Percentiles rank a stretch among this genome's conserved stretches.
Evolutionary conservation across 2,797 vertebrate species (phyloP).

Genomic region (Lagorchestes hirsutus): DNA sequence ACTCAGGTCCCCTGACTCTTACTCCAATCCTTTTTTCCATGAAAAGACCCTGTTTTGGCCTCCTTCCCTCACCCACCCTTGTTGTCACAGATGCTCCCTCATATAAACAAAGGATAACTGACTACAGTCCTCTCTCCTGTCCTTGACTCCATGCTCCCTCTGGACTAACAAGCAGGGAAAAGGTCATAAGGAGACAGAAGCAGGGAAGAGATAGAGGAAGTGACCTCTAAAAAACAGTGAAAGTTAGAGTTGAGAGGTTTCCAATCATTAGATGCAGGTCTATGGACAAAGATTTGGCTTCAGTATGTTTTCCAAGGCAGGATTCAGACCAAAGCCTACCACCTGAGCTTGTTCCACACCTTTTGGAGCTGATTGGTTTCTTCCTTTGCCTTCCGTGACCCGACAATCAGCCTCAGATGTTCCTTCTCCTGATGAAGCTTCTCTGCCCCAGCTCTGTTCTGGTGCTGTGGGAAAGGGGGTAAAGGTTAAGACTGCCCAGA

Average conservation of each 20-base stretch:
- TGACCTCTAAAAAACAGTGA: not conserved
- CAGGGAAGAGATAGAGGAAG: not conserved
- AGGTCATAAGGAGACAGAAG: not conserved
- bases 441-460: slow-evolving; percentile 56
- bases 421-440: slow-evolving; percentile 60
- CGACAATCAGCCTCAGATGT: slow-evolving; percentile 46
- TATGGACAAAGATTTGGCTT: not conserved
- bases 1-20: not conserved
- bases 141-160: not conserved
- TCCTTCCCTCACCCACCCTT: not conserved
- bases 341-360: slow-evolving; percentile 4
- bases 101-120: not conserved
- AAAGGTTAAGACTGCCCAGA: not conserved
- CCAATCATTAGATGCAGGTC: not conserved
- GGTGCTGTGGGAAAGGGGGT: slow-evolving; percentile 59
- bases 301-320: not conserved
- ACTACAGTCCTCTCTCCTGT: not conserved
- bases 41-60: not conserved
- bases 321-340: not conserved
- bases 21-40: not conserved
- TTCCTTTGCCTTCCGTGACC: slow-evolving; percentile 58
- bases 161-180: not conserved
- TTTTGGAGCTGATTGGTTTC: slow-evolving; percentile 56
- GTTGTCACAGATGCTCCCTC: not conserved
- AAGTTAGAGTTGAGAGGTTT: not conserved